Conservation (phyloP, 2,113 vertebrate species). For the Ahaetulla prasina region DNA sequence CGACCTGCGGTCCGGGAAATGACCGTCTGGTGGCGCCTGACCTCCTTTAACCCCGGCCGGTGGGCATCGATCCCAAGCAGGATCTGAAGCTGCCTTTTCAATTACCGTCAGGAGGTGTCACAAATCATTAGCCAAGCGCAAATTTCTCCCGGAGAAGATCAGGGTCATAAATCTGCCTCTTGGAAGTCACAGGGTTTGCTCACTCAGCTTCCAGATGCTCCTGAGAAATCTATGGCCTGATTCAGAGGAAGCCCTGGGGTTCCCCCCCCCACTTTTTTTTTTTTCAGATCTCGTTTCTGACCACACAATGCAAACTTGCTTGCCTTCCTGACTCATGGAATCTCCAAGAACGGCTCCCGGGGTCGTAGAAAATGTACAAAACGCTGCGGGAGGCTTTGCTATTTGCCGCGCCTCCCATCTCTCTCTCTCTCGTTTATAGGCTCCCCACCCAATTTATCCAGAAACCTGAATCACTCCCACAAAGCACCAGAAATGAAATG, state of each 20-base stretch:
- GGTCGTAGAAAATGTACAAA: background rate
- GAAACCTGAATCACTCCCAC: background rate
- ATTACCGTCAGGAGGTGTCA: background rate
- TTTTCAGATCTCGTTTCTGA: background rate
- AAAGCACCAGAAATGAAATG: background rate
- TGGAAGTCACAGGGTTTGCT: background rate
- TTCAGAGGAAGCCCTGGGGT: background rate
- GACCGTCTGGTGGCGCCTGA: background rate
- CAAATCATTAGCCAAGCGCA: background rate
- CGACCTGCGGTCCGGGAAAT: background rate
- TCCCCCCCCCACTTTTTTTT: too few species aligned
- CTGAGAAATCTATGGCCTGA: background rate
- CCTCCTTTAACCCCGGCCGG: background rate
- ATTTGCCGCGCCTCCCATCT: too few species aligned
- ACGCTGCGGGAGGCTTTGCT: rapidly evolving
- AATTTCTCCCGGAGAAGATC: background rate
- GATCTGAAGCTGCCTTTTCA: background rate
- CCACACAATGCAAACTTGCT: background rate
- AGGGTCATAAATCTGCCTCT: background rate
- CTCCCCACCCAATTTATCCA: background rate
- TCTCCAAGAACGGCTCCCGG: background rate
- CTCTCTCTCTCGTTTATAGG: background rate
- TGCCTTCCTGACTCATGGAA: too few species aligned
- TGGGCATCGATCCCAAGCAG: background rate
- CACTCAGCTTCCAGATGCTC: background rate